These are phyloP conservation scores for Dromococcyx pavoninus DNA, from an alignment of 2,797 vertebrate species.

Conservation along the genomic window DNA sequence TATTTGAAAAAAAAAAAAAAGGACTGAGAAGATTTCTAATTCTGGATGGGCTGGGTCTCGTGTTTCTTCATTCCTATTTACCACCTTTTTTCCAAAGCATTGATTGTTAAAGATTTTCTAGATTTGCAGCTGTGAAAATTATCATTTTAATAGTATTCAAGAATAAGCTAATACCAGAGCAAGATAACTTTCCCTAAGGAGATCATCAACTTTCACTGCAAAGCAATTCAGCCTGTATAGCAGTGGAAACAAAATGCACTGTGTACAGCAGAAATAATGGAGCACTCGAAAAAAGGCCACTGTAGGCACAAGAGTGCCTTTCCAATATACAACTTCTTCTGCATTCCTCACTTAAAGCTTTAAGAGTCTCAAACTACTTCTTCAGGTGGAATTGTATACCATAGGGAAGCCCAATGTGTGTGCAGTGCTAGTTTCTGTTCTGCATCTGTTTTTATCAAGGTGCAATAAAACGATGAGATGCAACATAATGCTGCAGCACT, in stretches of 20 bases:
- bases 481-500: background rate
- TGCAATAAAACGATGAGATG: background rate
- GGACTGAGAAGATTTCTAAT: background rate
- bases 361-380: background rate
- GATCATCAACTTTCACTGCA: background rate
- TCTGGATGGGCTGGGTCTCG: fast-evolving
- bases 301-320: background rate
- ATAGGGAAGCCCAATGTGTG: background rate
- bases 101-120: background rate
- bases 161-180: background rate
- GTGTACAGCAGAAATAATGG: background rate
- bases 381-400: background rate
- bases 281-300: background rate
- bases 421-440: background rate
- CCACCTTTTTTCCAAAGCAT: background rate
- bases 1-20: background rate
- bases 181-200: background rate
- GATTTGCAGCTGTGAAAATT: background rate
- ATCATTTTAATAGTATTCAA: background rate
- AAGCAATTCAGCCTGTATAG: background rate
- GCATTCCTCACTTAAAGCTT: background rate
- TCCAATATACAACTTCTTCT: background rate
- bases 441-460: constrained; percentile 36
- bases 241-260: background rate
- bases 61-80: background rate